Evolutionary conservation across 2,113 vertebrate species (phyloP), one percentile per base, ranked within the genome.

Genomic region (Aegithalos caudatus): DNA sequence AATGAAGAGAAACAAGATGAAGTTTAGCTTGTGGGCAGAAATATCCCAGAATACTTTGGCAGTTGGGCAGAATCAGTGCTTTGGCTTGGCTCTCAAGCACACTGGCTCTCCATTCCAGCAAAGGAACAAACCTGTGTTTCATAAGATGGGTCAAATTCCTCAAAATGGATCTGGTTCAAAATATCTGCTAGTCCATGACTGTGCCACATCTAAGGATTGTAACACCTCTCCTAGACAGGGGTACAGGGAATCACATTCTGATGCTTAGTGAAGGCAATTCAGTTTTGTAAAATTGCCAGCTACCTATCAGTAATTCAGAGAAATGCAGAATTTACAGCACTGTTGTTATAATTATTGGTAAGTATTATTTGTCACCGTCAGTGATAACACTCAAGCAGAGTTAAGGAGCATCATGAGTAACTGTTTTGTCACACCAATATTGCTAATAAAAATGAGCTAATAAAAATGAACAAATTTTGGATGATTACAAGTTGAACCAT

Each of bases 21-120:
- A 92, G 64, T 95, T 97, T 94, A 93, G 92, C 96, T 96, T 97
- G 96, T 96, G 90, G 95, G 94, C 93, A 97, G 86, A 97, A 94
- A 81, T 91, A 93, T 95, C 96, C 95, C 96, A 97, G 87, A 96
- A 96, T 91, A 90, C 95, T 72, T 44, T 94, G 85, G 80, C 56
- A 83, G 15, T 11, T 93, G 92, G 92, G 89, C 96, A 96, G 88
- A 90, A 93, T 84, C 44, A 71, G 66, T 83, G 67, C 33, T 50
- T 93, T 98, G 97, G 95, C 92, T 70, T 67, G 47, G 35, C 42
- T 86, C 88, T 95, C 90, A 77, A 95, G 81, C 53, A 72, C 42
- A 35, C 27, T 88, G 84, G 58, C 72, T 96, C 54, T 86, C 38
- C 2, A 0, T 40, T 70, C 33, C 74, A 72, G 88, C 47, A 15